Conservation (phyloP, 1,140 invertebrate genomes). For the Drosophila mojavensis region DNA sequence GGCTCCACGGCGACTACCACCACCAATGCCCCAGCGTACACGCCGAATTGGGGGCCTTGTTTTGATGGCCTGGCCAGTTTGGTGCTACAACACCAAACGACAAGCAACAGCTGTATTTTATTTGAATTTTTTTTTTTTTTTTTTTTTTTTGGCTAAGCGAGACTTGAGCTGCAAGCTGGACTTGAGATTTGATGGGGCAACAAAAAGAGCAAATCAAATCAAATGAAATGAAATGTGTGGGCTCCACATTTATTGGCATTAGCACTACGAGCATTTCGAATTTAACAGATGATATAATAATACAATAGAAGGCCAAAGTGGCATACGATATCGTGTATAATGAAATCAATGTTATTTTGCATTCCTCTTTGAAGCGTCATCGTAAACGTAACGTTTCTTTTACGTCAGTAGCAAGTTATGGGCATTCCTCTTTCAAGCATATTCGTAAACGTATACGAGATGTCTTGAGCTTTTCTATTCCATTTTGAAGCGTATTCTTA, state of each 20-base stretch:
- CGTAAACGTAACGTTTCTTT: no score
- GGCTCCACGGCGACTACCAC: slow-evolving; percentile 43
- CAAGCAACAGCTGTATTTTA: slow-evolving; percentile 52
- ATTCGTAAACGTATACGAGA: background rate
- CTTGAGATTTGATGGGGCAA: background rate
- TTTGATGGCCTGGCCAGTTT: slow-evolving; percentile 72
- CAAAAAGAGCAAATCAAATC: background rate
- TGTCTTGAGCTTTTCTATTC: background rate
- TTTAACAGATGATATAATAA: background rate
- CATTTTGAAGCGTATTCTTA: no score
- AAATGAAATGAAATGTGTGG: background rate
- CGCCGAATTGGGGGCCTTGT: slow-evolving; percentile 72
- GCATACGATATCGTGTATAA: background rate
- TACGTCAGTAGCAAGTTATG: no score
- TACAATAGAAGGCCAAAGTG: background rate
- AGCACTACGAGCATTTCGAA: background rate
- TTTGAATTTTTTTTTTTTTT: slow-evolving; percentile 10
- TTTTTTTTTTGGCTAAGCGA: slow-evolving; percentile 9
- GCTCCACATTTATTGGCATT: slow-evolving; percentile 12
- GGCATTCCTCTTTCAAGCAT: no score
- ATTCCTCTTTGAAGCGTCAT: background rate
- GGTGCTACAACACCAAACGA: slow-evolving; percentile 41
- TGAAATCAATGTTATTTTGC: no score
- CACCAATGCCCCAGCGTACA: slow-evolving; percentile 8
- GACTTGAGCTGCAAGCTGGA: slow-evolving; percentile 3